These are phyloP conservation scores for Gallinago media DNA, from an alignment of 2,113 vertebrate species.

Conservation along the genomic window DNA sequence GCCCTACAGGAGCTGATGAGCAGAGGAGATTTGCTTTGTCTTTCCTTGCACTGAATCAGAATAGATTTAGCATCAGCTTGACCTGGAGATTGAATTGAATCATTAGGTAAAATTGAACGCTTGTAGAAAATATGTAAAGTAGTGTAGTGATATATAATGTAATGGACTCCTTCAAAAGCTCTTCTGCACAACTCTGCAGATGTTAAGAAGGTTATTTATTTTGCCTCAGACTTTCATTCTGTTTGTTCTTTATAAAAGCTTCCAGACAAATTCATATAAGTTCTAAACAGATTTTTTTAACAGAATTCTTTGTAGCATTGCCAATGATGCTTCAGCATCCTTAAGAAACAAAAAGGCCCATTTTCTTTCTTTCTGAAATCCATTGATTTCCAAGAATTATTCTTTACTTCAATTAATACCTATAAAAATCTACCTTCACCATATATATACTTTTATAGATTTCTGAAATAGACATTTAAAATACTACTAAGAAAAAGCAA, in stretches of 20 bases:
- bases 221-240: neutral
- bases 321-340: neutral
- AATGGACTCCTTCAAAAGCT: neutral
- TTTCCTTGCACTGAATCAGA: neutral
- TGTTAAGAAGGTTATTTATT: neutral
- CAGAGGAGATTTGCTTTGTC: neutral
- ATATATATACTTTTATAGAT: neutral
- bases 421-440: neutral
- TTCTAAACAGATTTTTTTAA: neutral
- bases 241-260: neutral
- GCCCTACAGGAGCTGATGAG: neutral
- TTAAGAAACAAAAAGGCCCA: neutral
- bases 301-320: neutral
- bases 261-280: neutral
- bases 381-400: neutral
- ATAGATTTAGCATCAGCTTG: neutral
- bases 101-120: conserved; percentile 17
- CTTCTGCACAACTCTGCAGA: neutral
- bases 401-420: neutral
- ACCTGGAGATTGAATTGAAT: neutral
- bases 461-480: neutral
- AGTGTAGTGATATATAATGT: neutral
- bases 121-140: conserved; percentile 21
- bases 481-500: neutral
- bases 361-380: neutral